A percentile compares a stretch with the other conserved stretches of the same genome.
Evolutionary conservation across 1,140 invertebrate species (phyloP).

Genomic region (Lepidurus apus): DNA sequence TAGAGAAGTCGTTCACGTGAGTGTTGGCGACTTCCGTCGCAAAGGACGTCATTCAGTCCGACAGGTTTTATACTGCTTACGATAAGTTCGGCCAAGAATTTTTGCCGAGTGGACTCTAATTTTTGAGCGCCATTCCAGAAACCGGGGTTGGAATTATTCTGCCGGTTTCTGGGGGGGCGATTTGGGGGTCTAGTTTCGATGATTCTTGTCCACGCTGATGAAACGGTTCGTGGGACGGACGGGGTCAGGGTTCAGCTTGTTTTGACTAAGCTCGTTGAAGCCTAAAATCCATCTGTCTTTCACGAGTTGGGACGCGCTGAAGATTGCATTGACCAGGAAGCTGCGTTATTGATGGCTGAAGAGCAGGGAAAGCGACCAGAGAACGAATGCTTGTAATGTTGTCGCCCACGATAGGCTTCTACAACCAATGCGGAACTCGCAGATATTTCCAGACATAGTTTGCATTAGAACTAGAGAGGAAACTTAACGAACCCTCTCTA

Average conservation of each 20-base stretch:
- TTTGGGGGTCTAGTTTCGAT: not conserved
- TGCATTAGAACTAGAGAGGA: no score
- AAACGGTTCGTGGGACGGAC: not conserved
- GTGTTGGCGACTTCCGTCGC: not conserved
- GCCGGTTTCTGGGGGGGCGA: no score
- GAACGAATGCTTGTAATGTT: not conserved
- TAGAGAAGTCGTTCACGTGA: not conserved
- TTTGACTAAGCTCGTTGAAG: not conserved
- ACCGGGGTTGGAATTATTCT: no score
- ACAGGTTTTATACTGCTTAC: not conserved
- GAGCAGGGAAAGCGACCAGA: not conserved
- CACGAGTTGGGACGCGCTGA: not conserved
- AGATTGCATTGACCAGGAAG: conserved; percentile 1
- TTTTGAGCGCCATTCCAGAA: no score
- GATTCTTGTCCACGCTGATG: not conserved
- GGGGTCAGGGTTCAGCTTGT: not conserved
- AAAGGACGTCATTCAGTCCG: not conserved
- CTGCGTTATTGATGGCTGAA: not conserved
- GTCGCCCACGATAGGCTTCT: not conserved
- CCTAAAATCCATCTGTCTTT: not conserved
- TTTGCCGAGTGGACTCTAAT: no score
- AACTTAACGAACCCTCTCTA: not conserved
- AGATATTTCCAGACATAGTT: no score
- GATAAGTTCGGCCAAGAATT: not conserved
- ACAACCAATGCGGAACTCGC: no score